These are phyloP conservation scores for Steatornis caripensis DNA, from an alignment of 2,113 vertebrate species.

Conservation along the genomic window DNA sequence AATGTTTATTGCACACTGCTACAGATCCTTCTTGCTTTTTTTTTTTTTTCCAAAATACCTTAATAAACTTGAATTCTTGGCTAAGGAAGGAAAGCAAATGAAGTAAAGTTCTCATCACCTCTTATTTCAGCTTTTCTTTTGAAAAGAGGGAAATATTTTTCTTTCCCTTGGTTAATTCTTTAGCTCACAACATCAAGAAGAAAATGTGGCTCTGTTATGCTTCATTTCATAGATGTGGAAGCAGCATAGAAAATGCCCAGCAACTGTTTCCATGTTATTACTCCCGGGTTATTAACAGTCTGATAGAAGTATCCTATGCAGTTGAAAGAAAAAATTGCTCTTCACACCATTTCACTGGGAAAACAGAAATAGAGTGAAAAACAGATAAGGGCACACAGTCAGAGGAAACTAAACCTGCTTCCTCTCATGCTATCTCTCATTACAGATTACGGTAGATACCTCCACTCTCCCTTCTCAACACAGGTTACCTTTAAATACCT, in stretches of 20 bases:
- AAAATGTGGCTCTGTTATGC: neutral
- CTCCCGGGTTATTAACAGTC: neutral
- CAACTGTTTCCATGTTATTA: neutral
- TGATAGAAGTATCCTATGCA: neutral
- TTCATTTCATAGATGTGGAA: neutral
- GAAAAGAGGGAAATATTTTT: neutral
- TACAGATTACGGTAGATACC: neutral
- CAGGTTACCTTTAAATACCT: neutral
- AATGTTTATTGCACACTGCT: neutral
- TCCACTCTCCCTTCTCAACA: neutral
- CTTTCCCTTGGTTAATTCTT: neutral
- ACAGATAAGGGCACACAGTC: neutral
- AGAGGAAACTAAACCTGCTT: neutral
- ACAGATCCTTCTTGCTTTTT: neutral
- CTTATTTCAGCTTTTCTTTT: neutral
- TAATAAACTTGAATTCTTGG: neutral
- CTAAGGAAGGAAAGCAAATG: neutral
- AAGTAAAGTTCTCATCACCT: neutral
- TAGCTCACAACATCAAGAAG: neutral
- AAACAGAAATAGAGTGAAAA: neutral
- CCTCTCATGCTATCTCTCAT: neutral
- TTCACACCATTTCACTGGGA: neutral
- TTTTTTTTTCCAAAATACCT: neutral
- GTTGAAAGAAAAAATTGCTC: slow-evolving; percentile 13
- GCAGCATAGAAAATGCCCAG: neutral